Evolutionary conservation across 1,140 invertebrate genomes (phyloP), one percentile per base, ranked within the genome.

Genomic region (Drosophila novamexicana): DNA sequence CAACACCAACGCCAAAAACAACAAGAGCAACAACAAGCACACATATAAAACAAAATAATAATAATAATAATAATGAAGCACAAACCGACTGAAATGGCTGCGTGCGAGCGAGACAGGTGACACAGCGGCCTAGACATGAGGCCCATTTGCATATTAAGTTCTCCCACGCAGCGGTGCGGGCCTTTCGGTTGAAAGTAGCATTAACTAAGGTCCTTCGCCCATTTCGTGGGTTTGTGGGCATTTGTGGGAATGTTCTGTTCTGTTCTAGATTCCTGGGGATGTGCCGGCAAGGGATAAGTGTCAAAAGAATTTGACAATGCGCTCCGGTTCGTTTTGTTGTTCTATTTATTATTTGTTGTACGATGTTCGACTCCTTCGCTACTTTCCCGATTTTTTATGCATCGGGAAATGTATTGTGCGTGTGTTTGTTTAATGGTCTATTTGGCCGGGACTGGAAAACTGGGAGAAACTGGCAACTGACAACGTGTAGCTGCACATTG

Each of bases 291-390:
- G 81, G 85, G 77, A 89, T 89, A 89, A 89, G 84, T 89, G 84
- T 89, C 84, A 89, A 84, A 89, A 84, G 78, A 90, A 90, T 89
- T 89, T 89, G 81, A 82, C 85, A 84, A 84, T 84, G 85, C 78
- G 75, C 68, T 81, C 69, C n/a, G 18, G 63, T 67, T 73, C 63
- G 59, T 39, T 65, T 72, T 65, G 58, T 69, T 74, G 37, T 69
- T 69, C 52, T 65, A 72, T 57, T 65, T 65, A 66, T 65, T 56
- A 39, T 62, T 29, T 68, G 50, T 62, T 62, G 65, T 59, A n/a
- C 56, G 6, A 32, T 6, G 16, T 34, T 29, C 63, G 9, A 34
- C 52, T 64, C 42, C 63, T 18, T 56, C 63, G 42, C 37, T 42
- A 37, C 47, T 58, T 63, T 42, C 29, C 58, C 64, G 39, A 79